Conservation (phyloP, 2,113 vertebrate species). For the Gnathonemus longibarbis region DNA sequence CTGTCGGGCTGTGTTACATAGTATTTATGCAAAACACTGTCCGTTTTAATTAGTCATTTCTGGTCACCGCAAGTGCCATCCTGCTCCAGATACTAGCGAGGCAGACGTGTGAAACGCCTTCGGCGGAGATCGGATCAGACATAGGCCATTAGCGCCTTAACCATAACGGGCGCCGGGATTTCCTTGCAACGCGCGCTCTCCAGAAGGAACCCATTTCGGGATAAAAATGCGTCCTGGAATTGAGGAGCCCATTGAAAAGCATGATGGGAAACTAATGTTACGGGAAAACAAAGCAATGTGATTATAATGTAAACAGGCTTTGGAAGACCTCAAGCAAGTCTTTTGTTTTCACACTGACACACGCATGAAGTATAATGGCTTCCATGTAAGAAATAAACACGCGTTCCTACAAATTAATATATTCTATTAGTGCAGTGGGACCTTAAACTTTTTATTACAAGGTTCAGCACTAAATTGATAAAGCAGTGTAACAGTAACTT, state of each 20-base stretch:
- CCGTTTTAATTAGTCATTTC: constrained; percentile 53
- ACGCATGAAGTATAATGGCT: constrained; percentile 42
- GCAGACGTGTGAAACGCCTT: constrained; percentile 46
- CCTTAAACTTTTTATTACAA: neutral
- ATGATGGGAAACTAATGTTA: constrained; percentile 36
- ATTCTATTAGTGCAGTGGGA: neutral
- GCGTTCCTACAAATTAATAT: constrained; percentile 23
- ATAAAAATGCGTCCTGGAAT: constrained; percentile 24
- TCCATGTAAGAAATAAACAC: constrained; percentile 34
- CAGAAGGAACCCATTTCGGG: constrained; percentile 32
- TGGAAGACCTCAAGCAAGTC: constrained; percentile 30
- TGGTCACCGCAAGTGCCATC: constrained; percentile 42
- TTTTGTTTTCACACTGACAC: constrained; percentile 24
- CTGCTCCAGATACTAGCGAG: constrained; percentile 33
- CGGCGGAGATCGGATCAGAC: constrained; percentile 46
- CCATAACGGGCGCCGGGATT: constrained; percentile 40
- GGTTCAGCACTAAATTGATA: neutral
- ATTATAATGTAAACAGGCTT: constrained; percentile 40
- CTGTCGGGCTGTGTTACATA: constrained; percentile 42
- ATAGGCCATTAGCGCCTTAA: constrained; percentile 46
- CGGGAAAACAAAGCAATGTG: constrained; percentile 30
- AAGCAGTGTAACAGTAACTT: neutral
- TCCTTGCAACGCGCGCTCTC: constrained; percentile 31
- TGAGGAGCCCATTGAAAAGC: constrained; percentile 21
- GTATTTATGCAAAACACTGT: constrained; percentile 50